Evolutionary conservation across 2,888 invertebrate species (phyloP), one percentile per base, ranked within the genome.

Genomic region (Rhabditoides inermis): DNA sequence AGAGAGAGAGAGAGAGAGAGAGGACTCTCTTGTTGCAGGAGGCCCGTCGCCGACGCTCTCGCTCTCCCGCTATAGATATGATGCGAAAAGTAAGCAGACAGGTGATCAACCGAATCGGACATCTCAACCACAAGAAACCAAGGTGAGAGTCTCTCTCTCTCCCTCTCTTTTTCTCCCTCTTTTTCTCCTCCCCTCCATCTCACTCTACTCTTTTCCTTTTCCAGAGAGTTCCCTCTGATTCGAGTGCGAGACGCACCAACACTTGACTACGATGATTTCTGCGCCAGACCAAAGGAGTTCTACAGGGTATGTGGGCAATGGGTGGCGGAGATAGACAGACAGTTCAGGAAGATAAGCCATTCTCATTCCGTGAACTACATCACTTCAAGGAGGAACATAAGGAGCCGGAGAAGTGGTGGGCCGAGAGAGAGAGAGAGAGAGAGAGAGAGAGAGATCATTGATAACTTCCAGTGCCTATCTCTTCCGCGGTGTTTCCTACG

Each of bases 21-120:
- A 39, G 40, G 20, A 18, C 10, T 32, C 32, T 32, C 32, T 10
- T 12, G 32, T 12, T 15, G 12, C 32, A 32, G 10, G 12, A 12
- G 32, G 12, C 32, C 12, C 10, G 32, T 15, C 32, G 32, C 10
- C 32, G 12, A 10, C 32, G 10, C 32, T 15, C 10, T 15, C 70
- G 70, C 51, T 72, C 72, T 2, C 72, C 72, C 3, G 72, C 73
- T 1, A 51, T 73, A 2, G 72, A 72, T 27, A 69, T 68, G 7
- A 53, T 72, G 25, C 60, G 72, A 28, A 67, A 69, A 54, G 58
- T 69, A 28, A 26, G 3, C 2, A 49, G 22, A 6, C 28, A 41
- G 20, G 26, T 25, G 7, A 25, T 40, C 6, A 10, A 10, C 22
- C 25, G 25, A 48, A 10, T 5, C 28, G n/a, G n/a, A 27, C 4